Evolutionary conservation across 2,797 vertebrate genomes (phyloP), one percentile per base, ranked within the genome.

Genomic region (Graptemys geographica): DNA sequence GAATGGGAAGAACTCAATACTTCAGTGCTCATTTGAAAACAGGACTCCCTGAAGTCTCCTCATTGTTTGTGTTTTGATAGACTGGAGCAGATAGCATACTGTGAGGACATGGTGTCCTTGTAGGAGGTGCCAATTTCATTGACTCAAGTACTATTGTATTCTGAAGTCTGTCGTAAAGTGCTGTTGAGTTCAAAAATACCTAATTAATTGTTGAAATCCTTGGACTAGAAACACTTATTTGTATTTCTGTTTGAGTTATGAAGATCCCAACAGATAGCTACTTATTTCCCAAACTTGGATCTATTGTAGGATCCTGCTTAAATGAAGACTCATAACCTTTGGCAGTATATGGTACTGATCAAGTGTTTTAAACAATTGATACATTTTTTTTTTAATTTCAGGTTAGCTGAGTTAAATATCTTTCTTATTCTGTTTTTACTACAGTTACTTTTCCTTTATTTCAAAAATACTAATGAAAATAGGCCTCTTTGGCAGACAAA

Each of bases 121-220:
- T 87, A 41, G 37, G 49, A 88, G 49, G 59, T 21, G 81, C 7
- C 31, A 88, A 90, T 96, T 95, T 89, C 87, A 88, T 51, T 49
- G 25, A 76, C 85, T 51, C 28, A 74, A 81, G 33, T 83, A 47
- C 27, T 90, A n/a, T 33, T 87, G 5, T 84, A 88, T 84, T 7
- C 79, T 52, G 9, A 79, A 89, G 25, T 76, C 18, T 87, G 5
- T 41, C 12, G 5, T 86, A 79, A 93, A 90, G 47, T 83, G 16
- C 83, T 57, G 65, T 90, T 65, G 81, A 81, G 47, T 89, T 84
- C 27, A 86, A 47, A 81, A 62, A 57, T 78, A 91, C 49, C 23
- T 41, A 56, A 74, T 89, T 86, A 74, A 44, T 86, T 90, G 72
- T 56, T 72, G 10, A 94, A n/a, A 92, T 28, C 13, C 33, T 4